Conservation (phyloP, 2,113 vertebrate species). For the Meles meles region DNA sequence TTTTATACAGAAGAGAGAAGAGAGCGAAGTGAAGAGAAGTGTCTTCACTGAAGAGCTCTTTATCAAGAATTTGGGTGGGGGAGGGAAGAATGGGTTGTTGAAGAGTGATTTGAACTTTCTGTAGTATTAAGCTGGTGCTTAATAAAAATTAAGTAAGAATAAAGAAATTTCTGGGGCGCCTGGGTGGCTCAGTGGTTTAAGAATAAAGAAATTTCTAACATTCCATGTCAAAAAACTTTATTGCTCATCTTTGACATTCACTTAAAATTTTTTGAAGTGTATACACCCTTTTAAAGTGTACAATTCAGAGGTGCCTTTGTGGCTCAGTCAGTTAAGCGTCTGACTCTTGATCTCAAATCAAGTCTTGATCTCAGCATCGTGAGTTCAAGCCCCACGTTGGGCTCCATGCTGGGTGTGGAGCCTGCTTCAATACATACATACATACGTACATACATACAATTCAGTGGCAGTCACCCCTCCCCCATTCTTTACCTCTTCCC, state of each 20-base stretch:
- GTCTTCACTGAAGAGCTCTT: conserved; percentile 47
- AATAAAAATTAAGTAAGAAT: conserved; percentile 76
- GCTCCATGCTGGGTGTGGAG: background rate
- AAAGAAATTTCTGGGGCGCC: conserved; percentile 73
- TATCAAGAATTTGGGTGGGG: background rate
- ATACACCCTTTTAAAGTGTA: background rate
- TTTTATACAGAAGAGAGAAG: conserved; percentile 77
- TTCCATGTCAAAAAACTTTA: conserved; percentile 53
- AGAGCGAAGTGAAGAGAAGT: background rate
- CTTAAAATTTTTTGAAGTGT: background rate
- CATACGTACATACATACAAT: background rate
- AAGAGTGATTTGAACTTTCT: conserved; percentile 57
- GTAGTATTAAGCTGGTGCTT: conserved; percentile 82
- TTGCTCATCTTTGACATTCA: conserved; percentile 34
- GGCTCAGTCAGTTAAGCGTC: background rate
- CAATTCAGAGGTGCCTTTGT: background rate
- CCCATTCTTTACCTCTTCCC: background rate
- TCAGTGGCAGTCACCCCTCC: background rate
- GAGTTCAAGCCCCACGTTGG: background rate
- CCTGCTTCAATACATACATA: background rate
- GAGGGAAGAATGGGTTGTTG: background rate
- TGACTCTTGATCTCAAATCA: no score
- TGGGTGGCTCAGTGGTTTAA: no score
- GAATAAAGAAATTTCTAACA: conserved; percentile 73
- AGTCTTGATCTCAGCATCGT: background rate